Conservation (phyloP, 1,140 invertebrate genomes). For the Trichomalopsis sarcophagae region DNA sequence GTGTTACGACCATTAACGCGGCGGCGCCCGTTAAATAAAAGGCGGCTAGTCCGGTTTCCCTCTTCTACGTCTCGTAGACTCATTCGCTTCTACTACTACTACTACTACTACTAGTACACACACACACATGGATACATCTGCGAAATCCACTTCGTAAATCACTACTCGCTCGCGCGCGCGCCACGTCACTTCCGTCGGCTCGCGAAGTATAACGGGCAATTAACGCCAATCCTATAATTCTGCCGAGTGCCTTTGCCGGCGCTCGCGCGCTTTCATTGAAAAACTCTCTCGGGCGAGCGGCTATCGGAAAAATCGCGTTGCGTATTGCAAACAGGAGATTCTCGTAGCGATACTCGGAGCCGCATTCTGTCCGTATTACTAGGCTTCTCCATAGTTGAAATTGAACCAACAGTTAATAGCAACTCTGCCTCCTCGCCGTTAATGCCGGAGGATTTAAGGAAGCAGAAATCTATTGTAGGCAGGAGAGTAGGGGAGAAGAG, state of each 20-base stretch:
- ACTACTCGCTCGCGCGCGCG: not conserved
- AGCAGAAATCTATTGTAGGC: not conserved
- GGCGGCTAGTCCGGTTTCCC: constrained; percentile 25
- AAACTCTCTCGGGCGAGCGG: constrained; percentile 15
- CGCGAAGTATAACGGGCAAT: constrained; percentile 51
- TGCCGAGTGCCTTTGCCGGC: not conserved
- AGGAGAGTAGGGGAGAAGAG: not conserved
- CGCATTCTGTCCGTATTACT: too few species aligned
- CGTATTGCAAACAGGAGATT: not conserved
- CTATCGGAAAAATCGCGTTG: not conserved
- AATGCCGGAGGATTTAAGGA: not conserved
- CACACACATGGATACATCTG: constrained; percentile 2
- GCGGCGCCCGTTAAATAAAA: constrained; percentile 50
- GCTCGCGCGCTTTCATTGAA: constrained; percentile 22
- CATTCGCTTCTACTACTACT: not conserved
- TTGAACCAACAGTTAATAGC: not conserved
- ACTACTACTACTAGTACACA: not conserved
- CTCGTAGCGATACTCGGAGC: not conserved
- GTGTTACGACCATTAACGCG: constrained; percentile 48
- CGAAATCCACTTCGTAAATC: constrained; percentile 55
- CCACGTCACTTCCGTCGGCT: constrained; percentile 51
- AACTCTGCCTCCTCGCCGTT: not conserved
- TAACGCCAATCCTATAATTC: constrained; percentile 57
- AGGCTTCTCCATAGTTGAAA: not conserved
- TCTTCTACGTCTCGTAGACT: constrained; percentile 7